Base-by-base conservation (phyloP, 2,797 vertebrate genomes). In the Myiotriccus ornatus region DNA sequence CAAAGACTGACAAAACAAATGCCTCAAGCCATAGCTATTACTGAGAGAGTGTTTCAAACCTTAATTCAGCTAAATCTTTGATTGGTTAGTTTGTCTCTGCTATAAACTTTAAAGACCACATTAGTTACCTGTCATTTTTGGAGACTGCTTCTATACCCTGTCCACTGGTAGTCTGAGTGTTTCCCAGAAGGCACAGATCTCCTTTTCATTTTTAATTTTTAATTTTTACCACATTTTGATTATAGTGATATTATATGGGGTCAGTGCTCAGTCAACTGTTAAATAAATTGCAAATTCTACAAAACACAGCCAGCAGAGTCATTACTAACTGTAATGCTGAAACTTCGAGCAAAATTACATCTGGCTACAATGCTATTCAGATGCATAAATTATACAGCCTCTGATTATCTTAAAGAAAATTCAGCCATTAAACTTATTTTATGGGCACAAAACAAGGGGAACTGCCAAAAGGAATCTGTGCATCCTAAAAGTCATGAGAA, bases 221-320 rank as follows among this genome's bases (percentile, higher is more conserved):
- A 93, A 91, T 93, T 94, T 92, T 96, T 96, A 90, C 93, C 93
- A 94, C 85, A 96, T 94, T 98, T 98, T 98, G 97, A 97, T 98
- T 97, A 97, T 97, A 94, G 96, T 74, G 60, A 89, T 97, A 97
- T 98, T 96, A 97, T 97, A 96, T 97, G 97, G 96, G 98, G 98
- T 98, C 98, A 98, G 95, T 97, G 98, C 94, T 98, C 98, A 98
- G 98, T 98, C 98, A 98, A 96, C 97, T 98, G 98, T 98, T 98
- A 97, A 98, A 98, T 97, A 98, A 98, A 98, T 98, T 98, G 97
- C 98, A 97, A 96, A 97, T 97, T 98, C 97, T 89, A 97, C 97
- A 97, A 98, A 97, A 98, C 97, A 97, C 98, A 98, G 97, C 95
- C 95, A 97, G 97, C 95, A 96, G 94, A 97, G 96, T 95, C 97